Conservation (phyloP, 1,140 invertebrate genomes). For the Trichonephila clavipes region DNA sequence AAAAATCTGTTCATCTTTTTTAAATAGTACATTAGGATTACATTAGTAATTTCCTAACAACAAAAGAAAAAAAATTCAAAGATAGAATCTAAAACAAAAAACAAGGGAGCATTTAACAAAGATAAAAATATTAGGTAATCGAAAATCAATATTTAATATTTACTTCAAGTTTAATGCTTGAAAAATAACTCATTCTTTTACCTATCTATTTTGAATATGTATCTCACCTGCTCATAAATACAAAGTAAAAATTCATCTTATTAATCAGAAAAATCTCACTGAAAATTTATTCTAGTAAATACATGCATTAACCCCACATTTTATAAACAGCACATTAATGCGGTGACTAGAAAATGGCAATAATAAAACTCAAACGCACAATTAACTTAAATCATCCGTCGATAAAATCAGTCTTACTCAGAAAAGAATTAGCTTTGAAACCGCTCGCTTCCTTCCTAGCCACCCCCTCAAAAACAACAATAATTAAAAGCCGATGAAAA, state of each 20-base stretch:
- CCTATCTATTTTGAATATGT: too few species aligned
- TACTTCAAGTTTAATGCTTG: too few species aligned
- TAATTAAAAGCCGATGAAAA: slow-evolving; percentile 62
- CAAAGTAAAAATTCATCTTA: not conserved
- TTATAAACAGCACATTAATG: not conserved
- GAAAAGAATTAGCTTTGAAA: slow-evolving; percentile 44
- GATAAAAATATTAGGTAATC: too few species aligned
- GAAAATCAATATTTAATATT: too few species aligned
- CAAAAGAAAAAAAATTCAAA: too few species aligned
- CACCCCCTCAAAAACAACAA: slow-evolving; percentile 12
- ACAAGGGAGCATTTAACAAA: too few species aligned
- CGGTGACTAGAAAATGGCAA: not conserved
- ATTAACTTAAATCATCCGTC: slow-evolving; percentile 1
- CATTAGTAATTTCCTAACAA: too few species aligned
- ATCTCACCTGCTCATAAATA: too few species aligned
- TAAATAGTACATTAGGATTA: too few species aligned
- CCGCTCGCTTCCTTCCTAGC: not conserved
- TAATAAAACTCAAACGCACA: not conserved
- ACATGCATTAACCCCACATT: not conserved
- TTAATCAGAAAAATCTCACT: not conserved
- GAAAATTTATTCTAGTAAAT: not conserved
- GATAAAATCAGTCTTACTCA: slow-evolving; percentile 26
- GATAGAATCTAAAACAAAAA: too few species aligned
- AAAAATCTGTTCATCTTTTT: too few species aligned
- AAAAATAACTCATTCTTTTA: too few species aligned